phyloP scores from a whole-genome alignment of 2,888 invertebrate genomes.

The Mamestra brassicae region DNA sequence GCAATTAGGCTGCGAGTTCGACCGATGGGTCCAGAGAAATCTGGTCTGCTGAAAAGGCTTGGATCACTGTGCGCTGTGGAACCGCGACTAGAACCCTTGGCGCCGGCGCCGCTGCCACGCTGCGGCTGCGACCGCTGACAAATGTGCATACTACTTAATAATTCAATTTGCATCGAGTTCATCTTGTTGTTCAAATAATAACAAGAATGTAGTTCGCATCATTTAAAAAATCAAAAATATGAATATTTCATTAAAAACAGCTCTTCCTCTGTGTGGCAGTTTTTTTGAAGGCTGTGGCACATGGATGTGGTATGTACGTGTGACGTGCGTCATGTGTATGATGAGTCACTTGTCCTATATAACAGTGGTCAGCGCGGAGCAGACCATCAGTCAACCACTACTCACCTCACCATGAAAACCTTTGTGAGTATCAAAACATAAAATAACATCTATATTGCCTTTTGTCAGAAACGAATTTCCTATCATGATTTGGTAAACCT shows the following conservation, averaged over 20 bases:
- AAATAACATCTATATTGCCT: not conserved
- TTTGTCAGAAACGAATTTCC: not conserved
- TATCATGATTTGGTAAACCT: not conserved
- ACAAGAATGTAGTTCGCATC: not conserved
- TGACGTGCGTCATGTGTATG: not conserved
- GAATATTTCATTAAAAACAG: not conserved
- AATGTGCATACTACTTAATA: slow-evolving; percentile 2
- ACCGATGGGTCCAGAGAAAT: not conserved
- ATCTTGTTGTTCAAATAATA: not conserved
- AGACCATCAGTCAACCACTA: slow-evolving; percentile 36
- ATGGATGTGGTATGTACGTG: not conserved
- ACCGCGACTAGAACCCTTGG: not conserved
- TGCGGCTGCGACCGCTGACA: not conserved
- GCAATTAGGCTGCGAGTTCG: not conserved
- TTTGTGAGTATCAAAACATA: slow-evolving; percentile 51
- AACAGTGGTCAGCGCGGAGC: slow-evolving; percentile 12
- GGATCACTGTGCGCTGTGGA: not conserved
- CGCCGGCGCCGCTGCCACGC: not conserved
- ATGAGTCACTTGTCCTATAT: slow-evolving; percentile 17
- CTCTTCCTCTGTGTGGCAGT: not conserved
- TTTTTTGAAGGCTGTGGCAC: not conserved
- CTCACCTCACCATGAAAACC: slow-evolving; percentile 56
- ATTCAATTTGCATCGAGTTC: not conserved
- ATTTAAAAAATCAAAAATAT: not conserved
- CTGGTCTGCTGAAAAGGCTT: not conserved